These are phyloP conservation scores for Fratercula arctica DNA, from an alignment of 2,797 vertebrate species.

Conservation along the genomic window DNA sequence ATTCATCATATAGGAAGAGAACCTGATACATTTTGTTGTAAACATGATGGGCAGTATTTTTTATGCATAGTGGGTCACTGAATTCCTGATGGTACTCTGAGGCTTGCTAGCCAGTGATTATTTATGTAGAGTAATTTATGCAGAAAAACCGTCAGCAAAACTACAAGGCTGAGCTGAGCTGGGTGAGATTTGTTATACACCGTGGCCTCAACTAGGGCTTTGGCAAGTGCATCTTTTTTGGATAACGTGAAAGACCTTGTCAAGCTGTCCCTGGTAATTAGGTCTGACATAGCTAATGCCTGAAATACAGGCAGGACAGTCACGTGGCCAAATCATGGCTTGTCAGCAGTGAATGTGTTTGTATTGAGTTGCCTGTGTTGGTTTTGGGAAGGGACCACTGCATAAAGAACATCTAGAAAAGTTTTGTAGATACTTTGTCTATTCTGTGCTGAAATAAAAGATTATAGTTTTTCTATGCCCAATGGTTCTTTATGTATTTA, in stretches of 20 bases:
- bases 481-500: background rate
- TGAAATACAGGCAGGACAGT: background rate
- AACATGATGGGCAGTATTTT: background rate
- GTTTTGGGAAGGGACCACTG: constrained; percentile 1
- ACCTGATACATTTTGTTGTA: background rate
- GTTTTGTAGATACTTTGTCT: background rate
- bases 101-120: background rate
- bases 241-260: constrained; percentile 10
- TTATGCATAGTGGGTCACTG: background rate
- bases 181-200: background rate
- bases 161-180: background rate
- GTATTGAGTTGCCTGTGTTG: background rate
- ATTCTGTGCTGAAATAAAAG: background rate
- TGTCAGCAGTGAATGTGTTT: constrained; percentile 28
- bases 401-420: background rate
- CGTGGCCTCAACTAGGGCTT: background rate
- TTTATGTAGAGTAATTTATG: constrained; percentile 1
- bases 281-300: constrained; percentile 12
- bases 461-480: background rate
- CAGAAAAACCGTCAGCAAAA: constrained; percentile 2
- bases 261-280: constrained; percentile 13
- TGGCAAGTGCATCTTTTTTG: background rate
- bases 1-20: background rate
- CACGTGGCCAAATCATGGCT: constrained; percentile 4
- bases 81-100: background rate